These are phyloP conservation scores for Lepidostoma basale DNA, from an alignment of 1,140 invertebrate genomes.

Conservation along the genomic window DNA sequence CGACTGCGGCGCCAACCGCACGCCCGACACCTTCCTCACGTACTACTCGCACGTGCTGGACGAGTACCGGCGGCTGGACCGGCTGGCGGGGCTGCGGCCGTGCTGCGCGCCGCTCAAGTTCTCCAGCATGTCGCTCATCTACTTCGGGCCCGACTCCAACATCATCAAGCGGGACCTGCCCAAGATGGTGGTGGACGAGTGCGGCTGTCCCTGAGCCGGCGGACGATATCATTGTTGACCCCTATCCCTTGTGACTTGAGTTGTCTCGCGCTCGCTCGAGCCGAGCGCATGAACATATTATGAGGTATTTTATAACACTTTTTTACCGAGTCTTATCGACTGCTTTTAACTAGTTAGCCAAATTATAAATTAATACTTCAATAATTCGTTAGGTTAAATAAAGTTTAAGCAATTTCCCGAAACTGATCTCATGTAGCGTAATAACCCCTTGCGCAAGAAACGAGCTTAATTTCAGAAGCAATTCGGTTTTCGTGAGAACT, in stretches of 20 bases:
- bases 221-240: conserved; percentile 32
- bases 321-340: conserved; percentile 45
- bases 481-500: background rate
- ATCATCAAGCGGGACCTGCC: conserved; percentile 93
- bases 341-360: conserved; percentile 46
- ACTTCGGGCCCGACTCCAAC: conserved; percentile 88
- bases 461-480: conserved; percentile 12
- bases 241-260: conserved; percentile 27
- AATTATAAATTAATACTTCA: conserved; percentile 44
- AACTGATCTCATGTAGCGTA: conserved; percentile 41
- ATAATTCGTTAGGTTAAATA: conserved; percentile 36
- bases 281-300: conserved; percentile 29
- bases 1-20: conserved; percentile 77
- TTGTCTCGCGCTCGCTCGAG: conserved; percentile 23
- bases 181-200: conserved; percentile 96
- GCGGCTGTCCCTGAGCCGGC: conserved; percentile 82
- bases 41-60: conserved; percentile 91
- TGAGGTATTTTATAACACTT: conserved; percentile 44
- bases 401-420: conserved; percentile 34
- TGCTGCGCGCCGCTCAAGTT: conserved; percentile 95
- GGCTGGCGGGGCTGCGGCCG: conserved; percentile 77
- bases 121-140: conserved; percentile 90
- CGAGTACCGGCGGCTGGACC: conserved; percentile 79
- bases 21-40: conserved; percentile 82
- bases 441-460: conserved; percentile 8